Percentiles rank a stretch among this genome's conserved stretches.
Evolutionary conservation across 2,113 vertebrate species (phyloP).

Genomic region (Chionodraco myersi): DNA sequence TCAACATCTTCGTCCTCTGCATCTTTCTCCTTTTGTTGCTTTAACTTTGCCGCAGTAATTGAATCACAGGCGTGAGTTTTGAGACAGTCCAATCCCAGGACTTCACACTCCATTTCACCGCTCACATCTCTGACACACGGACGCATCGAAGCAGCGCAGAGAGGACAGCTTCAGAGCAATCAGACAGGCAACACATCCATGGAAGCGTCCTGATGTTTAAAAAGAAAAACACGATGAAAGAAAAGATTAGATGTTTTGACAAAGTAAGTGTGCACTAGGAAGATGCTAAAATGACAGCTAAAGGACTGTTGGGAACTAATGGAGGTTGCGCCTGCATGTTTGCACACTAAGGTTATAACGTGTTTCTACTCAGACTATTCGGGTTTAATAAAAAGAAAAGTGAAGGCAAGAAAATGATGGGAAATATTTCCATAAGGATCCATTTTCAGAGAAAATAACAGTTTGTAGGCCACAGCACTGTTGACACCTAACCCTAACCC

Average conservation of each 20-base stretch:
- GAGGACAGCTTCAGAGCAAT: slow-evolving; percentile 55
- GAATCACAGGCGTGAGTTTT: slow-evolving; percentile 68
- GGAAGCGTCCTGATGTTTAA: not conserved
- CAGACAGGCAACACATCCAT: slow-evolving; percentile 49
- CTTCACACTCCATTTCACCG: slow-evolving; percentile 67
- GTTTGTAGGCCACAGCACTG: not conserved
- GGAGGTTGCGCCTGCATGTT: slow-evolving; percentile 9
- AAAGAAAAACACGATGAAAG: slow-evolving; percentile 1
- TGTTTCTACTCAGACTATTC: slow-evolving; percentile 1
- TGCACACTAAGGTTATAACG: not conserved
- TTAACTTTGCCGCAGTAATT: slow-evolving; percentile 66
- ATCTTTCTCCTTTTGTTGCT: slow-evolving; percentile 26
- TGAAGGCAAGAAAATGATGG: slow-evolving; percentile 56
- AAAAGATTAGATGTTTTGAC: slow-evolving; percentile 40
- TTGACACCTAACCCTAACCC: too few species aligned
- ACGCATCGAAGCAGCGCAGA: slow-evolving; percentile 46
- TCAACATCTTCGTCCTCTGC: not conserved
- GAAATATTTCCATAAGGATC: slow-evolving; percentile 65
- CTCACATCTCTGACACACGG: slow-evolving; percentile 59
- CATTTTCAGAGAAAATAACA: slow-evolving; percentile 58
- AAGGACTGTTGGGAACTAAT: slow-evolving; percentile 37
- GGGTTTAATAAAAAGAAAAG: slow-evolving; percentile 3
- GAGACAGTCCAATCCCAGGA: slow-evolving; percentile 59
- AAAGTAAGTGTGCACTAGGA: slow-evolving; percentile 35
- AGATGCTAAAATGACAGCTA: slow-evolving; percentile 54